Base-by-base conservation (phyloP, 2,113 vertebrate genomes). In the Rhagologus leucostigma region DNA sequence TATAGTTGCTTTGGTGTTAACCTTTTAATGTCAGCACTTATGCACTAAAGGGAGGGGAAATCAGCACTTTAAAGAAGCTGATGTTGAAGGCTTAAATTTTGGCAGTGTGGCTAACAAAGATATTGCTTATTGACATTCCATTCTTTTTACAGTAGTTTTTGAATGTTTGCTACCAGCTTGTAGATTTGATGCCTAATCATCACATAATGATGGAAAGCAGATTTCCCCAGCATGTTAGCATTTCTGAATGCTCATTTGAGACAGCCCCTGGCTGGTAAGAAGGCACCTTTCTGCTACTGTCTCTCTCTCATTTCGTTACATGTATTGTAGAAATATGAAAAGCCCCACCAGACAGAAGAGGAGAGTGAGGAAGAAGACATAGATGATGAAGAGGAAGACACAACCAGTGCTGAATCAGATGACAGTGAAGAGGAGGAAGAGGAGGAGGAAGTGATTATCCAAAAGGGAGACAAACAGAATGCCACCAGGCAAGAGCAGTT, bases 391-490 rank as follows among this genome's bases (percentile, higher is more conserved):
- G 98, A 98, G 60, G 98, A 99, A 87, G 99, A 99, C 90, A 98
- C 98, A 83, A 99, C 98, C 87, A 99, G 99, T 86, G 98, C 98
- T 47, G 99, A 99, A 87, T 99, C 99, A 62, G 99, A 99, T 39
- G 99, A 99, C 93, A 99, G 98, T 47, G 98, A 98, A 68, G 99
- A 99, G 33, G 99, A 97, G 5, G 97, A 98, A 1, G 99, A 99
- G 15, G 99, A 99, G 42, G 98, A 98, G 42, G 97, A 96, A 65
- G 97, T 97, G 68, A 90, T 96, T 67, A 97, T 97, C 94, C 97
- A 97, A 96, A 97, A 98, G 90, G 97, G 95, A 94, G 95, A 96
- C 32, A 98, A 98, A 94, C 98, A 97, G 89, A 97, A 96, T 15
- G 75, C 69, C 52, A 97, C 89, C 97, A 98, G 98, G 97, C 98